phyloP scores from a whole-genome alignment of 2,113 vertebrate species.

The Zosterops japonicus region DNA sequence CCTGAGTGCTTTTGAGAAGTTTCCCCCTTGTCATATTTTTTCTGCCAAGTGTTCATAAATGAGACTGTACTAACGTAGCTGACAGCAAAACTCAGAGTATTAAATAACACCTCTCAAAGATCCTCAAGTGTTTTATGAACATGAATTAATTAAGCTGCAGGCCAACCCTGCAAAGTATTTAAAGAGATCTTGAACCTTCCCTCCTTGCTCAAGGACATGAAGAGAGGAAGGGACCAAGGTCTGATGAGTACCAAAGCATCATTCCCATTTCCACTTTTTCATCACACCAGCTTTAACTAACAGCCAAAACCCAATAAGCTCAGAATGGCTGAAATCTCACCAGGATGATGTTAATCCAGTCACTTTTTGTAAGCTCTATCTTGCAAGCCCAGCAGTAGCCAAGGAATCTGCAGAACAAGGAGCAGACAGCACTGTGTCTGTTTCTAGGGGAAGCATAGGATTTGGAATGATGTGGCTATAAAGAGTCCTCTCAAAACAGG shows the following conservation, averaged over 20 bases:
- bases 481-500: not conserved
- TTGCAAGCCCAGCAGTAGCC: not conserved
- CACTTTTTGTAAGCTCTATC: not conserved
- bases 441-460: not conserved
- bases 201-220: not conserved
- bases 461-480: not conserved
- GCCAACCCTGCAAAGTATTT: not conserved
- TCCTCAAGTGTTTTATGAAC: slow-evolving; percentile 7
- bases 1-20: not conserved
- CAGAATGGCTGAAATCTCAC: not conserved
- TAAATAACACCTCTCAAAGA: slow-evolving; percentile 19
- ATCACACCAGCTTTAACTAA: not conserved
- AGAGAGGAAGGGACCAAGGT: not conserved
- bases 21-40: not conserved
- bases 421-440: not conserved
- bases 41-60: not conserved
- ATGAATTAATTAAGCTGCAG: slow-evolving; percentile 22
- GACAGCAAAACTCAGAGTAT: not conserved
- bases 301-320: not conserved
- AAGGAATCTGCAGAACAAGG: not conserved
- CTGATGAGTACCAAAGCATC: not conserved
- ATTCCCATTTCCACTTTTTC: not conserved
- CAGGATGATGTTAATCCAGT: not conserved
- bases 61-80: not conserved
- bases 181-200: not conserved